These are phyloP conservation scores for Chalcis sispes DNA, from an alignment of 2,888 invertebrate genomes.

Conservation along the genomic window DNA sequence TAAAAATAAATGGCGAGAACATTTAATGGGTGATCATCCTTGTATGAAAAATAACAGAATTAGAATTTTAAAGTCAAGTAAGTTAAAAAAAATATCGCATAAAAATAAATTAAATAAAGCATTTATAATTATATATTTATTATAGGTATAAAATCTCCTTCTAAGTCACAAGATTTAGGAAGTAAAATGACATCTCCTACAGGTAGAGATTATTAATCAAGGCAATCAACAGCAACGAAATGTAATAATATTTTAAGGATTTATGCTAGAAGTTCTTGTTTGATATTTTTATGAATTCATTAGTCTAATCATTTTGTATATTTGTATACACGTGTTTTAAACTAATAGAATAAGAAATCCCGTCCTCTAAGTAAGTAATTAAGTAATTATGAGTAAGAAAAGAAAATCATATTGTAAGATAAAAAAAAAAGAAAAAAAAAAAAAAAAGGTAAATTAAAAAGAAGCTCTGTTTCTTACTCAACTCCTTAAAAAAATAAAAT, in stretches of 20 bases:
- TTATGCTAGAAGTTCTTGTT: constrained; percentile 60
- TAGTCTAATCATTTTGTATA: constrained; percentile 68
- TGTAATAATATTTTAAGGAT: constrained; percentile 44
- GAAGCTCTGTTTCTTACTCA: too few relatives aligned
- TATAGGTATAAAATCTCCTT: constrained; percentile 72
- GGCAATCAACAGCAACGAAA: constrained; percentile 54
- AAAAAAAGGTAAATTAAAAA: too few relatives aligned
- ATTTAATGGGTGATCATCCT: constrained; percentile 82
- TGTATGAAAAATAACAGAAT: constrained; percentile 73
- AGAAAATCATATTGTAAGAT: too few relatives aligned
- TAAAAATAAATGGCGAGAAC: constrained; percentile 89
- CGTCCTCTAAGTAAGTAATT: constrained; percentile 64
- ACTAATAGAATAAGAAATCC: constrained; percentile 63
- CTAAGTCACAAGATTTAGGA: constrained; percentile 70
- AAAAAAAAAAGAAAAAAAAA: too few relatives aligned
- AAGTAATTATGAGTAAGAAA: too few relatives aligned
- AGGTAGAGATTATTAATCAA: constrained; percentile 71
- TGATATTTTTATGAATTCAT: constrained; percentile 67
- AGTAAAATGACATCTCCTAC: constrained; percentile 72
- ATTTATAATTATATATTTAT: too few relatives aligned
- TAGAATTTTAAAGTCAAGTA: constrained; percentile 57
- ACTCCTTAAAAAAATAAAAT: too few relatives aligned
- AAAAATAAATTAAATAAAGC: too few relatives aligned
- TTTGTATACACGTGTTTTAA: constrained; percentile 66
- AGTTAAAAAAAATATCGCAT: too few relatives aligned